Base-by-base conservation (phyloP, 1,140 invertebrate genomes). In the Zaprionus camerounensis region DNA sequence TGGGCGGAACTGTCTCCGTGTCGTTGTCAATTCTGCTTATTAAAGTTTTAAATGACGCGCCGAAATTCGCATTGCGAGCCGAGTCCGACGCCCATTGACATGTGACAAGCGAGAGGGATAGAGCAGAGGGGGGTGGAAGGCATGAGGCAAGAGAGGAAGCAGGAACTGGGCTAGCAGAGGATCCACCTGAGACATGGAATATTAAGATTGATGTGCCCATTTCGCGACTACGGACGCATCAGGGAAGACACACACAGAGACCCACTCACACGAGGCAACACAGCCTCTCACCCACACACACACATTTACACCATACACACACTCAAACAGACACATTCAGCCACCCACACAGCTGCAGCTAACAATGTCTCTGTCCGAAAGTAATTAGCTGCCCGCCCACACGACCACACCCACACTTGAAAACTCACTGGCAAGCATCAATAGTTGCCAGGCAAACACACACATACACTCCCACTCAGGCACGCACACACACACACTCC, bases 31-130 rank as follows among this genome's bases (percentile, higher is more conserved):
- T 87, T 88, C 78, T 81, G 84, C 84, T 88, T 87, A 87, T 87
- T 87, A 87, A 87, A 87, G 84, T 87, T 87, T 87, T 87, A 87
- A 87, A 88, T 87, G 85, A 87, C 84, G 84, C 85, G 84, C 84
- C 84, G 69, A 87, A 88, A 79, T 84, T 87, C 84, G 74, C 84
- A 88, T 73, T 88, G 84, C 68, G 79, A 71, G 68, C 67, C 34
- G 74, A 34, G 58, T 36, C 46, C 76, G 36, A 49, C 24, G 68
- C 64, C 81, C 74, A 83, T 83, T 84, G 82, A 84, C 81, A 83
- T 78, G 81, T 78, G 71, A 70, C 75, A 70, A 53, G 49, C 46
- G 63, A n/a, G 55, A 11, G 38, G 61, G 26, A 13, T n/a, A 11
- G 31, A 2, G 28, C 36, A 46, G 41, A 57, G 17, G 24, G 61